Conservation (phyloP, 2,888 invertebrate genomes). For the Thecophora atra region DNA sequence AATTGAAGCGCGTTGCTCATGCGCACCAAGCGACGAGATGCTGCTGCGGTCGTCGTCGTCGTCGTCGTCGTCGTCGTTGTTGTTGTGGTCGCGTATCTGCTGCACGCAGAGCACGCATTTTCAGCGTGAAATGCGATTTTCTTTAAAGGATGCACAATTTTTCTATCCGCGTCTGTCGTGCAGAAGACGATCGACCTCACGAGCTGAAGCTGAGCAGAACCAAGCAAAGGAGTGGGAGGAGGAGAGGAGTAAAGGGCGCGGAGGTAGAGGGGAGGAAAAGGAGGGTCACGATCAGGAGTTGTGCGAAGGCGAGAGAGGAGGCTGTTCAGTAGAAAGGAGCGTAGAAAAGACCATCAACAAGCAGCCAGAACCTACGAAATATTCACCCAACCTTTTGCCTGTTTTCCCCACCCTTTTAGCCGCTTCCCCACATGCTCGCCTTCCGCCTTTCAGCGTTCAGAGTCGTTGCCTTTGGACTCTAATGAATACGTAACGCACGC, state of each 20-base stretch:
- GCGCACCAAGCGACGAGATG: conserved; percentile 13
- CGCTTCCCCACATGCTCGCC: neutral
- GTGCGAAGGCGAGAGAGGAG: neutral
- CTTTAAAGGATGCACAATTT: conserved; percentile 50
- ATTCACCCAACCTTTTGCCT: neutral
- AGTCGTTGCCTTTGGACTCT: conserved; percentile 22
- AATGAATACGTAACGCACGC: conserved; percentile 59
- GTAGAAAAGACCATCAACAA: neutral
- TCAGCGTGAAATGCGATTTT: conserved; percentile 64
- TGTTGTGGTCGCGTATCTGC: conserved; percentile 24
- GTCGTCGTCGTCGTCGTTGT: neutral
- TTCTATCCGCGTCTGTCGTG: neutral
- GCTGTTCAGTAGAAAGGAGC: too few relatives aligned
- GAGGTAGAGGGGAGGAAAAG: neutral
- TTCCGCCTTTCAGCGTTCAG: neutral
- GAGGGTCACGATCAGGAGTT: neutral
- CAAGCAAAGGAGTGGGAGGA: neutral
- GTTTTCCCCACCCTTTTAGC: neutral
- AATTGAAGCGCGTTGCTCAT: conserved; percentile 26
- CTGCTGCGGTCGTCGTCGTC: conserved; percentile 25
- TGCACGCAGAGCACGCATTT: conserved; percentile 65
- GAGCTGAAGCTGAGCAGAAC: neutral
- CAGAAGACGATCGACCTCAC: conserved; percentile 3
- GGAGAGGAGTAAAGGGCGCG: too few relatives aligned
- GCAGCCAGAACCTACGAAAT: neutral